These are phyloP conservation scores for Syritta pipiens DNA, from an alignment of 2,888 invertebrate genomes.

Conservation along the genomic window DNA sequence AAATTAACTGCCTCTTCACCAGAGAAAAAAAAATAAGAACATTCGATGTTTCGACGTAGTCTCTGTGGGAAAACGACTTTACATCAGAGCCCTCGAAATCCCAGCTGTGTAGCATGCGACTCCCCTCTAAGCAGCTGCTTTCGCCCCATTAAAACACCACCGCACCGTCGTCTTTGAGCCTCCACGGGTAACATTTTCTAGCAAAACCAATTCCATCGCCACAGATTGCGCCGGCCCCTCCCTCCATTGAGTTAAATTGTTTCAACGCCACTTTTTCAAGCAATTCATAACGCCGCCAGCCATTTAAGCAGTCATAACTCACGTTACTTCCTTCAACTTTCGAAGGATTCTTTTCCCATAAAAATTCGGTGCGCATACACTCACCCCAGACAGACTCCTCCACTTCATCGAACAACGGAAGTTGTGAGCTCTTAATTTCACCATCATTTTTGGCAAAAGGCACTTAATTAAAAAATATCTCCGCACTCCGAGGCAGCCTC, in stretches of 20 bases:
- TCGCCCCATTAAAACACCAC: too few relatives aligned
- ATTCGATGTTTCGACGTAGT: too few relatives aligned
- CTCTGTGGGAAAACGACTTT: too few relatives aligned
- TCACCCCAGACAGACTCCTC: neutral
- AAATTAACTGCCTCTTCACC: too few relatives aligned
- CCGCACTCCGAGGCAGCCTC: slow-evolving; percentile 19
- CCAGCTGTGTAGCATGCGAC: too few relatives aligned
- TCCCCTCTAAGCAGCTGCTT: too few relatives aligned
- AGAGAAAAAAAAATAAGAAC: too few relatives aligned
- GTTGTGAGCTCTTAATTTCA: slow-evolving; percentile 6
- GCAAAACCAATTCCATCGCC: neutral
- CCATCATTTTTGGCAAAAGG: slow-evolving; percentile 8
- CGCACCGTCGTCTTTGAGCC: too few relatives aligned
- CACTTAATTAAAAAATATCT: slow-evolving; percentile 45
- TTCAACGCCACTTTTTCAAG: neutral
- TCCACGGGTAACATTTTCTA: too few relatives aligned
- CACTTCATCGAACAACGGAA: neutral
- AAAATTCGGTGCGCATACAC: neutral
- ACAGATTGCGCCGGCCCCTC: too few relatives aligned
- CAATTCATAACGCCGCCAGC: slow-evolving; percentile 12
- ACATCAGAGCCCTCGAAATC: too few relatives aligned
- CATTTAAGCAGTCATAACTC: slow-evolving; percentile 34
- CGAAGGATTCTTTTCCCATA: neutral
- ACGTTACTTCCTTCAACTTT: neutral
- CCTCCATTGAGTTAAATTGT: slow-evolving; percentile 3